Conservation (phyloP, 2,113 vertebrate genomes). For the Collichthys lucidus region DNA sequence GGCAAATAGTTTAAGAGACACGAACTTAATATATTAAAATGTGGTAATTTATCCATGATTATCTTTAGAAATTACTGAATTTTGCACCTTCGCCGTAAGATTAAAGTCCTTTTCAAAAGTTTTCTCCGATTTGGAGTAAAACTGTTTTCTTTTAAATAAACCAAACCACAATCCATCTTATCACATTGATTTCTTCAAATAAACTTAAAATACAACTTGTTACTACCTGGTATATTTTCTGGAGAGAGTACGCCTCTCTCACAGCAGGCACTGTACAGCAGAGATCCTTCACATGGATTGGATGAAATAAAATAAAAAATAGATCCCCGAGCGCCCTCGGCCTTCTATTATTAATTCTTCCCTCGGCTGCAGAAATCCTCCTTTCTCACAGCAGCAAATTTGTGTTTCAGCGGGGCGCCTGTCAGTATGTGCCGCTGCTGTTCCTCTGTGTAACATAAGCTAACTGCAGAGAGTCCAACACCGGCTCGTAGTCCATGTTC, state of each 20-base stretch:
- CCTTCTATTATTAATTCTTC: conserved; percentile 37
- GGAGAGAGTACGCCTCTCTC: neutral
- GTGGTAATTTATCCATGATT: neutral
- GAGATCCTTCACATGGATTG: neutral
- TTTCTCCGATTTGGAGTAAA: neutral
- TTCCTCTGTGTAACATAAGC: neutral
- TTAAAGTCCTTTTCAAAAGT: too few species aligned
- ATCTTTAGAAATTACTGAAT: neutral
- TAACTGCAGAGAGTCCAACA: conserved; percentile 7
- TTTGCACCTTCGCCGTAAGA: too few species aligned
- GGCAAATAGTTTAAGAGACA: too few species aligned
- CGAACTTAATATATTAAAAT: too few species aligned
- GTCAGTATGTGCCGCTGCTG: neutral
- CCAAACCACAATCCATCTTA: neutral
- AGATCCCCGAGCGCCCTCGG: neutral
- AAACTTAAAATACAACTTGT: neutral
- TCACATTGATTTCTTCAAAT: neutral
- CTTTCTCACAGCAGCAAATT: conserved; percentile 16
- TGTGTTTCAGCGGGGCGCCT: neutral
- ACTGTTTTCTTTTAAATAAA: neutral
- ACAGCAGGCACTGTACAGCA: neutral
- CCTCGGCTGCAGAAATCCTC: neutral
- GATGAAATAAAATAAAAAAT: too few species aligned
- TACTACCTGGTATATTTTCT: neutral
- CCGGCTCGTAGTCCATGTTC: neutral